Evolutionary conservation across 2,888 invertebrate genomes (phyloP).

Genomic region (Perizoma flavofasciatum): DNA sequence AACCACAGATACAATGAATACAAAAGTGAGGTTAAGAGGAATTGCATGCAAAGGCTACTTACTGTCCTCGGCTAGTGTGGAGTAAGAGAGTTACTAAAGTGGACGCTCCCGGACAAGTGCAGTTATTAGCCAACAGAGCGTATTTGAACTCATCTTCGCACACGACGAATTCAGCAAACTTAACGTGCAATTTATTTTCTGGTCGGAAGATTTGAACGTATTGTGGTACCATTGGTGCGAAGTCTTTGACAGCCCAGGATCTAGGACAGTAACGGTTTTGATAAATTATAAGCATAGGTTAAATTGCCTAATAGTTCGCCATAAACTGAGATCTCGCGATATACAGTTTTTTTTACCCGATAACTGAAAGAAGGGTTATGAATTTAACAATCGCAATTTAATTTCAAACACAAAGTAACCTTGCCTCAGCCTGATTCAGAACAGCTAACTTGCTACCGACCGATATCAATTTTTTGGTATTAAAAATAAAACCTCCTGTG

Average conservation of each 20-base stretch:
- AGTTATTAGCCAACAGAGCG: constrained; percentile 98
- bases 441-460: too few relatives aligned
- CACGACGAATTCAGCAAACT: constrained; percentile 99
- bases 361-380: too few relatives aligned
- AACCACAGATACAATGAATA: neutral
- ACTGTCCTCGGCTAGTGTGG: constrained; percentile 99
- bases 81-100: constrained; percentile 97
- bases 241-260: constrained; percentile 99
- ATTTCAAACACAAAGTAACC: too few relatives aligned
- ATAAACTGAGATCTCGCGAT: too few relatives aligned
- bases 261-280: constrained; percentile 60
- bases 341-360: too few relatives aligned
- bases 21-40: constrained; percentile 6
- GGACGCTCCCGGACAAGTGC: constrained; percentile 98
- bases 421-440: too few relatives aligned
- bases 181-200: constrained; percentile 99
- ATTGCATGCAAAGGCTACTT: constrained; percentile 75
- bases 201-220: constrained; percentile 99
- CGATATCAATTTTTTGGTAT: too few relatives aligned
- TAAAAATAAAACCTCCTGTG: too few relatives aligned
- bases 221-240: constrained; percentile 97
- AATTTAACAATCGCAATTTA: too few relatives aligned
- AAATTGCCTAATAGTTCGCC: too few relatives aligned
- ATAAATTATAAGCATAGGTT: neutral
- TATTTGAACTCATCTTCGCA: constrained; percentile 99